Conservation (phyloP, 2,888 invertebrate genomes). For the Pharmacophagus antenor region DNA sequence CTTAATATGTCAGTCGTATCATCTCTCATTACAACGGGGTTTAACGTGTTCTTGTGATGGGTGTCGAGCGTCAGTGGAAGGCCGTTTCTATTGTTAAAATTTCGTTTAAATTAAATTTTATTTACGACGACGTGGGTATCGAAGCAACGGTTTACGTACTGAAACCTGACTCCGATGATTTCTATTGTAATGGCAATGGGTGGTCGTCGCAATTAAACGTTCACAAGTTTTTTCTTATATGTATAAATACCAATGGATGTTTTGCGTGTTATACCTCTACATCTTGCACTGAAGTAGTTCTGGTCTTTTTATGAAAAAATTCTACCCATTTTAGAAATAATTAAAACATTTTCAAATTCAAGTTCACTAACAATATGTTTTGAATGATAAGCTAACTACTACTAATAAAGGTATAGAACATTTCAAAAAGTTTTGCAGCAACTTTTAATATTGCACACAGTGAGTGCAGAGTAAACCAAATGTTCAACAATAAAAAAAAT, state of each 20-base stretch:
- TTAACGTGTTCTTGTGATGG: conserved; percentile 53
- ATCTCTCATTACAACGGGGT: conserved; percentile 43
- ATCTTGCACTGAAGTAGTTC: too few species aligned
- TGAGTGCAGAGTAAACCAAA: too few species aligned
- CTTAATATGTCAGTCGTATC: too few species aligned
- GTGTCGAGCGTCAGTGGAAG: conserved; percentile 39
- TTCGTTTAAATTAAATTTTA: conserved; percentile 61
- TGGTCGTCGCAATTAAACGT: conserved; percentile 50
- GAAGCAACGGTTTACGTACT: conserved; percentile 45
- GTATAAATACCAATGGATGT: background rate
- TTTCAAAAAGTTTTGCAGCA: background rate
- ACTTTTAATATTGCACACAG: too few species aligned
- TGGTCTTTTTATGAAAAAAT: background rate
- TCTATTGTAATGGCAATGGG: conserved; percentile 59
- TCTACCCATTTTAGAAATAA: too few species aligned
- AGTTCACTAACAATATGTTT: too few species aligned
- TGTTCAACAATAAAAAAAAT: background rate
- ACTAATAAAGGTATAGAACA: background rate
- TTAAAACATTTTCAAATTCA: too few species aligned
- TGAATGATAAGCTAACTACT: background rate
- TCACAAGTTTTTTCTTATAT: background rate
- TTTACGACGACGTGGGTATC: conserved; percentile 57
- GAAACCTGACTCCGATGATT: conserved; percentile 68
- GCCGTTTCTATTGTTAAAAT: conserved; percentile 61
- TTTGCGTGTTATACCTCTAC: background rate